Percentiles rank a stretch among this genome's conserved stretches.
Evolutionary conservation across 2,113 vertebrate species (phyloP).

Genomic region (Siphamia tubifer): DNA sequence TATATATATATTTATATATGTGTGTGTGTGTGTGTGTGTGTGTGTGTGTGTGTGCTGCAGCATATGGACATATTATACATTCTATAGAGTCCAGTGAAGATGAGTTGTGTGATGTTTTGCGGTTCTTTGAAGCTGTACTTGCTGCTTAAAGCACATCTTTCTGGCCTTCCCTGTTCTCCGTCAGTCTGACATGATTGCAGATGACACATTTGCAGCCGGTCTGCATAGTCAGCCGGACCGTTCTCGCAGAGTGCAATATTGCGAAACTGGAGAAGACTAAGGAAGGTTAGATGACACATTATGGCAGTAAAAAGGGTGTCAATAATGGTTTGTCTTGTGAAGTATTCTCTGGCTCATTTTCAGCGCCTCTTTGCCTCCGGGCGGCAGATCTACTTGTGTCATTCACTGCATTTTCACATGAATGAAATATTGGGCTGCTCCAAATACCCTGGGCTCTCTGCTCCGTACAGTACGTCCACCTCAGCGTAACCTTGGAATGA

Average conservation of each 20-base stretch:
- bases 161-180: background rate
- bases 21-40: conserved; percentile 3
- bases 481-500: conserved; percentile 21
- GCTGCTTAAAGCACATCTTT: background rate
- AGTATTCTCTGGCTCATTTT: conserved; percentile 30
- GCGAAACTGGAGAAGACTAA: conserved; percentile 40
- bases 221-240: conserved; percentile 51
- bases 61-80: background rate
- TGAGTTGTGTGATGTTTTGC: background rate
- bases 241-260: conserved; percentile 38
- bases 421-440: conserved; percentile 35
- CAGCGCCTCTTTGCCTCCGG: background rate
- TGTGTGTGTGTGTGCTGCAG: background rate
- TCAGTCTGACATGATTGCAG: conserved; percentile 41
- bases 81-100: background rate
- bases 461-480: conserved; percentile 11
- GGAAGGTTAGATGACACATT: conserved; percentile 44
- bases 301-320: conserved; percentile 45
- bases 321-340: conserved; percentile 50
- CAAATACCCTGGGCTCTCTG: conserved; percentile 4
- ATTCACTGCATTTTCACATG: conserved; percentile 25
- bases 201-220: conserved; percentile 51
- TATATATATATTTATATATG: too few species aligned
- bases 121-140: background rate
- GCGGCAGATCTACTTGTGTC: conserved; percentile 11